Base-by-base conservation (phyloP, 2,797 vertebrate genomes). In the Eulemur albifrons region DNA sequence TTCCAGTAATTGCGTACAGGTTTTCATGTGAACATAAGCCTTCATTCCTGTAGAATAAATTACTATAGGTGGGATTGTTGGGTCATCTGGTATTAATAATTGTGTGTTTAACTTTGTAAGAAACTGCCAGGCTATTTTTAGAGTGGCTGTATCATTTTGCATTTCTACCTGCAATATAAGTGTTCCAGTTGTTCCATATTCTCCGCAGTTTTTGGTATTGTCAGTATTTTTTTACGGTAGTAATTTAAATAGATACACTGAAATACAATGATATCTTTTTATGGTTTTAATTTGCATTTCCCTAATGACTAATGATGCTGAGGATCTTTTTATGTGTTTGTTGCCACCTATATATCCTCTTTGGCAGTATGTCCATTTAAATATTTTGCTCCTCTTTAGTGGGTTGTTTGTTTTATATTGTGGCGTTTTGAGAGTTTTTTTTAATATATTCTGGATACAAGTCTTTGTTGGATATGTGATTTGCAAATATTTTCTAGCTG, bases 1-100 rank as follows among this genome's bases (percentile, higher is more conserved):
- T 32, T 63, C 80, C 63, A 54, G 38, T n/a, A 69, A 38, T 25
- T 10, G 4, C 4, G 1, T 21, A 23, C 38, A 52, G 8, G 50
- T 94, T 63, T 92, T 85, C 82, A 65, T 2, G 18, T 30, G 20
- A 57, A 85, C 1, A 5, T 67, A 72, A 65, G 5, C 75, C 61
- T 93, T 83, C 7, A 43, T 77, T 95, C 20, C 40, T 93, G 59
- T 50, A 50, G 57, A 61, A 92, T 35, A 92, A 87, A 89, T 75
- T 17, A 57, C 30, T 18, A 5, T 25, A 38, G 30, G 18, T 52
- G n/a, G 23, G 10, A 65, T 82, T 65, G 18, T 57, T 79, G 50
- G 18, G 45, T 45, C 25, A 54, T 35, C 45, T 20, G 52, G 23
- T 40, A 57, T 57, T 57, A 57, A 57, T 57, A 69, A 85, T 61